Base-by-base conservation (phyloP, 1,140 invertebrate species). In the Euwallacea fornicatus region DNA sequence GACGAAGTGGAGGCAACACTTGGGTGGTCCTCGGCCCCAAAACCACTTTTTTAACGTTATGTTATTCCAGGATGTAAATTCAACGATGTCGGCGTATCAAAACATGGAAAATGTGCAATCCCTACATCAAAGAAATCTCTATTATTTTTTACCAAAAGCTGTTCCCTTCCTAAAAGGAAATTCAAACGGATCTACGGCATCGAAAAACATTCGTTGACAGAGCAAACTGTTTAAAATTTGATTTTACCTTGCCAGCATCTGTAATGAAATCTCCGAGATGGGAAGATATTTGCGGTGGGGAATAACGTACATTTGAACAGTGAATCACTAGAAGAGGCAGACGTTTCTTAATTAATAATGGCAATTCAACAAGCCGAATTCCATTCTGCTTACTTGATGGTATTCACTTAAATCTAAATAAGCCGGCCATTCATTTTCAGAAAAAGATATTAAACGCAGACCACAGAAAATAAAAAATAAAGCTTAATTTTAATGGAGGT, bases 361-460 rank as follows among this genome's bases (percentile, higher is more conserved):
- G 16, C 16, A n/a, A 58, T 58, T 58, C n/a, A 61, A n/a, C 54
- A 56, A 56, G 11, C 46, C 9, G 16, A 21, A 63, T 63, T 63
- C 16, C 61, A 15, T 63, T 63, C 41, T 63, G 43, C 16, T 47
- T 21, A 15, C 61, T 63, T 63, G 61, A 63, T 47, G 61, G 61
- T 16, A 11, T 13, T 13, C 66, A 60, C 55, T 68, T 68, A 60
- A 68, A 68, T 70, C 54, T 64, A 70, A 70, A 70, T 70, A 70
- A 70, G 55, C 69, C 42, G 41, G 13, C 64, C 69, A 64, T 70
- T 70, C 64, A 70, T 70, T 70, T 58, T n/a, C 59, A 64, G 69
- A 65, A 64, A 59, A 60, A 70, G 69, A 70, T 70, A 70, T 70
- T 70, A 70, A 63, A 65, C 47, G 44, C 69, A 70, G 46, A 62